A percentile compares a stretch with the other conserved stretches of the same genome.
Evolutionary conservation across 2,113 vertebrate genomes (phyloP).

Genomic region (Antechinus stuartii): DNA sequence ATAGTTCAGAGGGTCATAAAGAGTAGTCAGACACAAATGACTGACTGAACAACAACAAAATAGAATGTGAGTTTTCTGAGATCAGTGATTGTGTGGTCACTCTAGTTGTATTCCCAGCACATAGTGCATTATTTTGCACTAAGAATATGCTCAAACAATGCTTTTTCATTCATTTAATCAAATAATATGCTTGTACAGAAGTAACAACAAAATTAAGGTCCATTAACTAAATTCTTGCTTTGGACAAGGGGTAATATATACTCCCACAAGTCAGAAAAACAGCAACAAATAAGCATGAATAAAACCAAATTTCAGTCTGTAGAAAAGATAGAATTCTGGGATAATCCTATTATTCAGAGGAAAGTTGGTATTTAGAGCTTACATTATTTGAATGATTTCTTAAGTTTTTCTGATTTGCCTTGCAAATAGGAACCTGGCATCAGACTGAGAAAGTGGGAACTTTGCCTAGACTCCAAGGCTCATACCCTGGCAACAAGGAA

Average conservation of each 20-base stretch:
- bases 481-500: accelerated
- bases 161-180: not conserved
- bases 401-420: accelerated
- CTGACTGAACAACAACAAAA: not conserved
- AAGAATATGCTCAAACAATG: not conserved
- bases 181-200: not conserved
- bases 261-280: not conserved
- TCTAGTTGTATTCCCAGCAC: not conserved
- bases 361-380: not conserved
- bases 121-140: too few relatives aligned
- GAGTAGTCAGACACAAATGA: not conserved
- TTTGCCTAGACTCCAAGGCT: not conserved
- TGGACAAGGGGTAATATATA: not conserved
- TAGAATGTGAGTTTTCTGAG: not conserved
- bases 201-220: not conserved
- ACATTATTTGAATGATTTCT: not conserved
- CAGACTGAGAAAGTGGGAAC: not conserved
- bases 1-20: not conserved
- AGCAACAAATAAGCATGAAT: not conserved
- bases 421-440: not conserved
- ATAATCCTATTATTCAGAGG: accelerated
- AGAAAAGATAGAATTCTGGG: not conserved
- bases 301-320: not conserved
- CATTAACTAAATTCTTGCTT: not conserved
- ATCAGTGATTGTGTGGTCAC: not conserved